Evolutionary conservation across 2,797 vertebrate genomes (phyloP).

Genomic region (Protosalanx chinensis): DNA sequence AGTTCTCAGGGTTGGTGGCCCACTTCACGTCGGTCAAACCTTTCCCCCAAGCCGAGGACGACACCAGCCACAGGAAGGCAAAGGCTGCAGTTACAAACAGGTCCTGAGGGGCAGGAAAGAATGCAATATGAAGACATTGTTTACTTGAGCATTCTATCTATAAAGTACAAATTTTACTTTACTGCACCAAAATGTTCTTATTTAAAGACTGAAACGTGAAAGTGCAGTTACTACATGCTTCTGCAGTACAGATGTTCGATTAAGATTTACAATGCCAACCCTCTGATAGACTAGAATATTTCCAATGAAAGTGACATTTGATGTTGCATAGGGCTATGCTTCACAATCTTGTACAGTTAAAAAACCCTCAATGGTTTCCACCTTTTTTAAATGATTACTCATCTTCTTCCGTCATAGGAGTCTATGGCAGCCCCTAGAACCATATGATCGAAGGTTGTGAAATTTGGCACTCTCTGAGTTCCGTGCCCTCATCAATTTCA

Average conservation of each 20-base stretch:
- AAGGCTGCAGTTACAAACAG: constrained; percentile 85
- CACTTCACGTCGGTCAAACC: constrained; percentile 86
- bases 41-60: constrained; percentile 91
- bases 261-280: background rate
- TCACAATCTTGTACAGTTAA: too few species aligned
- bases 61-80: constrained; percentile 93
- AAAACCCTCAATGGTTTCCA: too few species aligned
- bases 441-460: too few species aligned
- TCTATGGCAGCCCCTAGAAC: too few species aligned
- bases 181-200: too few species aligned
- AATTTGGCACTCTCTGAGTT: too few species aligned
- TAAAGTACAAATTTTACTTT: background rate
- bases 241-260: background rate
- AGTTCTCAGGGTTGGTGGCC: constrained; percentile 70
- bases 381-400: too few species aligned
- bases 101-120: constrained; percentile 71
- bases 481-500: too few species aligned
- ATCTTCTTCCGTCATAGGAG: too few species aligned
- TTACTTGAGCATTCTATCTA: background rate
- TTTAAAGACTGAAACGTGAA: too few species aligned
- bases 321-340: too few species aligned
- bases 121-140: background rate
- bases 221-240: background rate
- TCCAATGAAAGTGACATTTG: background rate
- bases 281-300: background rate